These are phyloP conservation scores for Monarcha castaneiventris DNA, from an alignment of 2,113 vertebrate species.

Conservation along the genomic window DNA sequence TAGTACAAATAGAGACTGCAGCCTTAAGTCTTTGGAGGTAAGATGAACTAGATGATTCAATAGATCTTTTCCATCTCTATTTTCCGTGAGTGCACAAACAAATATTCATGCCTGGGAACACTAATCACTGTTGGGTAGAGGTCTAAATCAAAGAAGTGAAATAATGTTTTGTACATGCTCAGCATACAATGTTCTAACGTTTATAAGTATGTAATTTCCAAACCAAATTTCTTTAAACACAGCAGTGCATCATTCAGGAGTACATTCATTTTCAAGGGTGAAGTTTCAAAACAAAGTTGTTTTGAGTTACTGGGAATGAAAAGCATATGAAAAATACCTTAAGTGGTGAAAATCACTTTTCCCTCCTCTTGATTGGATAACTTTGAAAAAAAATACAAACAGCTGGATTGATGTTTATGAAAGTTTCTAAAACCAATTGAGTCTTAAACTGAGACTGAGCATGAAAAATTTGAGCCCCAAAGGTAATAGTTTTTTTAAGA, in stretches of 20 bases:
- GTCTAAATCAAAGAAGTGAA: conserved; percentile 30
- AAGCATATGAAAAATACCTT: not conserved
- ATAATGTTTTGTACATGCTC: conserved; percentile 26
- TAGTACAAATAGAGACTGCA: not conserved
- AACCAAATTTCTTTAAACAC: conserved; percentile 54
- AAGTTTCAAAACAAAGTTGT: conserved; percentile 40
- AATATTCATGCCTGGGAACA: conserved; percentile 8
- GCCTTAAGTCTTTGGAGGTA: not conserved
- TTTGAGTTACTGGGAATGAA: not conserved
- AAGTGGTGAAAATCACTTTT: not conserved
- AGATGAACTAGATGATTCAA: not conserved
- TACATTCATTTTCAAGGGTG: not conserved
- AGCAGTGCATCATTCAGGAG: conserved; percentile 16
- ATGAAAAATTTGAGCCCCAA: not conserved
- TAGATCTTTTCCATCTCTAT: conserved; percentile 17
- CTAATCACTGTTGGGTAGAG: conserved; percentile 25
- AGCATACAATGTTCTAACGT: conserved; percentile 32
- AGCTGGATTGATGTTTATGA: not conserved
- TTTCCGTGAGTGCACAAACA: conserved; percentile 23
- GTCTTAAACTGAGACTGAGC: not conserved
- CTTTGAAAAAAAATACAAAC: not conserved
- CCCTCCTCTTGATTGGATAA: not conserved
- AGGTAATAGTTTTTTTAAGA: conserved; percentile 4
- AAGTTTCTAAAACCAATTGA: conserved; percentile 15
- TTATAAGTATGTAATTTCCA: conserved; percentile 53